A percentile compares a stretch with the other conserved stretches of the same genome.
Evolutionary conservation across 92 coral and sea anemone species (phyloP).

Genomic region (Palythoa grandis): DNA sequence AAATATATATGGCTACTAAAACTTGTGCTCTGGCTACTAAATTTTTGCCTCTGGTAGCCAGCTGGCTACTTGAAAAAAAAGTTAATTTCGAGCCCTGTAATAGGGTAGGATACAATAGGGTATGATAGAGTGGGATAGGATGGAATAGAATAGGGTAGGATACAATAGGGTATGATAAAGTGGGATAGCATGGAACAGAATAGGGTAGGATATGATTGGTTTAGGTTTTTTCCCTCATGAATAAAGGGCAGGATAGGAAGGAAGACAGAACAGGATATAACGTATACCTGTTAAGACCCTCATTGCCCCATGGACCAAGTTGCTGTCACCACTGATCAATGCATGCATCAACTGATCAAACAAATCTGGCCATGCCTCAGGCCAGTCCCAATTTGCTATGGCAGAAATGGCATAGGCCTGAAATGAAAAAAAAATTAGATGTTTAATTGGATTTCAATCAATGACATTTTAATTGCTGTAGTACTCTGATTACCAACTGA

Average conservation of each 20-base stretch:
- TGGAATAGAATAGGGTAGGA: neutral
- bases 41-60: too few species aligned
- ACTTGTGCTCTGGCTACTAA: too few species aligned
- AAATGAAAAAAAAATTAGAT: neutral
- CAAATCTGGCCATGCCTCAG: constrained; percentile 96
- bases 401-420: constrained; percentile 99
- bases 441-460: neutral
- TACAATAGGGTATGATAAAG: too few species aligned
- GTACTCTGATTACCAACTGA: neutral
- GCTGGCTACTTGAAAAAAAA: too few species aligned
- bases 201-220: neutral
- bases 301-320: constrained; percentile 97
- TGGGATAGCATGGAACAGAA: neutral
- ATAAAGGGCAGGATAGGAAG: neutral
- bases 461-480: neutral
- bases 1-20: too few species aligned
- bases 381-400: constrained; percentile 99
- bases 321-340: constrained; percentile 82
- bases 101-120: too few species aligned
- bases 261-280: neutral
- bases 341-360: constrained; percentile 94
- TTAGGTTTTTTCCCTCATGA: too few species aligned
- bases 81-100: too few species aligned
- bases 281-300: constrained; percentile 86
- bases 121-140: neutral